Conservation (phyloP, 2,113 vertebrate species). For the Clinocottus analis region DNA sequence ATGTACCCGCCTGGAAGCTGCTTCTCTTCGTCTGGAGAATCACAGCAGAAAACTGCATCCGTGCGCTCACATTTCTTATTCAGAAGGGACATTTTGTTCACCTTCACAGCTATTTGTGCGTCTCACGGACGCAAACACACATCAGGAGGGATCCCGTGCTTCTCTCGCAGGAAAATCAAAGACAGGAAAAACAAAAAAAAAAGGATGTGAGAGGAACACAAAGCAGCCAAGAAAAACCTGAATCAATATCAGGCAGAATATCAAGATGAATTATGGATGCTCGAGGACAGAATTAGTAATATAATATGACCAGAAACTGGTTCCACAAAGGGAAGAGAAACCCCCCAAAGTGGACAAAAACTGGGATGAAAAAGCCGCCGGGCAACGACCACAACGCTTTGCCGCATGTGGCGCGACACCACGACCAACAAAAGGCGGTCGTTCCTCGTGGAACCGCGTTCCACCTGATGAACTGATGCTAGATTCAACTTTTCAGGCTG, state of each 20-base stretch:
- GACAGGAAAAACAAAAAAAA: neutral
- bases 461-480: too few species aligned
- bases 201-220: neutral
- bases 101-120: neutral
- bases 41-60: neutral
- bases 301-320: neutral
- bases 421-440: constrained; percentile 1
- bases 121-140: neutral
- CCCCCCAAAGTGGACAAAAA: neutral
- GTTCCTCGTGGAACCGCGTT: too few species aligned
- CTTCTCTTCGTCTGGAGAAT: neutral
- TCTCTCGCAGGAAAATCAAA: neutral
- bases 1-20: too few species aligned
- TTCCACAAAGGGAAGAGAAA: neutral
- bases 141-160: neutral
- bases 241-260: neutral
- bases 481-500: neutral
- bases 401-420: neutral
- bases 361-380: neutral
- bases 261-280: neutral
- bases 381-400: neutral
- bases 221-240: neutral
- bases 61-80: neutral
- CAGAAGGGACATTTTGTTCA: neutral
- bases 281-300: neutral